phyloP scores from a whole-genome alignment of 2,888 invertebrate species.

The Caradrina kadenii region DNA sequence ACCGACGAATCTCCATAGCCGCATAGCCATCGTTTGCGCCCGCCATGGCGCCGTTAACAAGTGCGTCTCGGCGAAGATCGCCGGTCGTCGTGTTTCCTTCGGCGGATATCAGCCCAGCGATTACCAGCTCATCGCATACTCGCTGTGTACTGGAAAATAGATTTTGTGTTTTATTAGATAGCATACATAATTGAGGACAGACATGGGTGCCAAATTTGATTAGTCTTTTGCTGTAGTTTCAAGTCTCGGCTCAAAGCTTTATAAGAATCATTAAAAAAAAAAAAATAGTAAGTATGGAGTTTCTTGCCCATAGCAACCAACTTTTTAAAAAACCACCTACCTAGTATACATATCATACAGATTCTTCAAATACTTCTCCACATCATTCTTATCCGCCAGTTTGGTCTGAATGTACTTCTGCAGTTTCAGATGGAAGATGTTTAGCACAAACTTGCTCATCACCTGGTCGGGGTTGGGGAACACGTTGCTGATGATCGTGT shows the following conservation, averaged over 20 bases:
- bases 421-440: constrained; percentile 97
- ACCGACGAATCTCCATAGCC: constrained; percentile 93
- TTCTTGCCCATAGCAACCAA: too few relatives aligned
- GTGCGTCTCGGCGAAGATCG: constrained; percentile 83
- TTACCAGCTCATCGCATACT: constrained; percentile 84
- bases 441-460: constrained; percentile 99
- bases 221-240: too few relatives aligned
- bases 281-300: too few relatives aligned
- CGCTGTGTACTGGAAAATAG: constrained; percentile 81
- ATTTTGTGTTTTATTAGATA: neutral
- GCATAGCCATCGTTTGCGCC: constrained; percentile 92
- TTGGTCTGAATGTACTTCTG: constrained; percentile 96
- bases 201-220: too few relatives aligned
- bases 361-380: constrained; percentile 96
- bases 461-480: constrained; percentile 99
- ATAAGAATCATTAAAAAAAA: too few relatives aligned
- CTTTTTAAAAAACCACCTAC: constrained; percentile 82
- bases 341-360: constrained; percentile 97
- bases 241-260: too few relatives aligned
- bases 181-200: too few relatives aligned
- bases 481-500: constrained; percentile 95
- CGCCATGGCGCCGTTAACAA: constrained; percentile 85
- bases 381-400: constrained; percentile 94
- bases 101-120: constrained; percentile 82
- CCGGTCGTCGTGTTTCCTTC: constrained; percentile 81